Conservation (phyloP, 2,888 invertebrate species). For the Romanomermis culicivorax region DNA sequence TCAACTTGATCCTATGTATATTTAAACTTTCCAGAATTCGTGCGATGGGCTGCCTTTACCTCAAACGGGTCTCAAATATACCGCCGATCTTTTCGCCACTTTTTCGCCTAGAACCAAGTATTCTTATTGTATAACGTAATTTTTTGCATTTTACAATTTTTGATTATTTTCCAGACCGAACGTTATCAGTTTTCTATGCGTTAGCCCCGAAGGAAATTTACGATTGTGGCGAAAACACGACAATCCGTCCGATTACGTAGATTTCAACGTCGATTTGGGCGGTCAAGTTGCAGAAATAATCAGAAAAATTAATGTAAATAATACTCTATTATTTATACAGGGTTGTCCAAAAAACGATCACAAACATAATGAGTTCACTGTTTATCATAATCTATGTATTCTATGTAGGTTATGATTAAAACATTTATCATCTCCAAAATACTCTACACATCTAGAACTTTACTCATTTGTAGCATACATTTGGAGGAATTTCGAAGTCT, state of each 20-base stretch:
- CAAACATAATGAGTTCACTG: too few species aligned
- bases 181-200: background rate
- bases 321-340: too few species aligned
- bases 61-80: background rate
- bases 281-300: background rate
- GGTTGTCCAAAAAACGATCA: too few species aligned
- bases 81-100: background rate
- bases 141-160: background rate
- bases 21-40: background rate
- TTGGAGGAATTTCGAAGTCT: too few species aligned
- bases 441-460: too few species aligned
- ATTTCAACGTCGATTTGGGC: background rate
- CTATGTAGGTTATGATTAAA: too few species aligned
- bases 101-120: background rate
- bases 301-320: background rate
- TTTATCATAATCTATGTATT: too few species aligned
- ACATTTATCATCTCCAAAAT: too few species aligned
- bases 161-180: background rate
- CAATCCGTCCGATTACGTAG: background rate
- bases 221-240: background rate
- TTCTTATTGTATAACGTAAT: background rate
- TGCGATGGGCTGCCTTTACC: background rate
- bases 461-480: too few species aligned
- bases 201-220: background rate
- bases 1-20: too few species aligned